Evolutionary conservation across 2,113 vertebrate species (phyloP), one percentile per base, ranked within the genome.

Genomic region (Ranitomeya variabilis): DNA sequence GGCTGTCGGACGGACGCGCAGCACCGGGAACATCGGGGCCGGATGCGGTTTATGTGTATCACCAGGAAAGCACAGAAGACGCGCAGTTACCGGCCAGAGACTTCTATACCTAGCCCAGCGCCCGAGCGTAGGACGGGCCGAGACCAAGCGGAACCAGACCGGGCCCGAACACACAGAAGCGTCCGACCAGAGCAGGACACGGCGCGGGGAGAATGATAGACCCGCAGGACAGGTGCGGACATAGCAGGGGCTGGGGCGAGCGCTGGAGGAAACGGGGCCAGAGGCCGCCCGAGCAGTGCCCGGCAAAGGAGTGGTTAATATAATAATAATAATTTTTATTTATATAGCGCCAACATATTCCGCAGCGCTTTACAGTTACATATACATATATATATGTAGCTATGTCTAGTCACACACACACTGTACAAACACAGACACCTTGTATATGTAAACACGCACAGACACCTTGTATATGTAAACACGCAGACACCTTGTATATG

Each of bases 171-270:
- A 23, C 60, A 77, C 11, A 64, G n/a, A 55, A 26, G 11, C 26
- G 23, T 31, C 85, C 54, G n/a, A 18, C 85, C 26, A 83, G 23
- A 73, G 62, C 83, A 77, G 80, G 78, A 59, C 81, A 87, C 86
- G 86, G 80, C 59, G 73, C 80, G 76, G 89, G 74, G 87, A 89
- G 73, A 79, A 91, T 88, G 89, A 87, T 90, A 87, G 89, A 88
- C 82, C 89, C 87, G 90, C 86, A 90, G 82, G 86, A 90, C 59
- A 91, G 89, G 89, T 90, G 81, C n/a, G 85, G 57, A 45, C 37
- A 3, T 45, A 4, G 0, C 1, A 3, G 5, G 64, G 11, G 31
- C 3, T 13, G 45, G 45, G n/a, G 66, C 0, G 21, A 51, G 37
- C n/a, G 18, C 26, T 31, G 26, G 21, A n/a, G 7, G 37, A 45